A percentile compares a stretch with the other conserved stretches of the same genome.
Evolutionary conservation across 1,140 invertebrate genomes (phyloP).

Genomic region (Anoplophora glabripennis): DNA sequence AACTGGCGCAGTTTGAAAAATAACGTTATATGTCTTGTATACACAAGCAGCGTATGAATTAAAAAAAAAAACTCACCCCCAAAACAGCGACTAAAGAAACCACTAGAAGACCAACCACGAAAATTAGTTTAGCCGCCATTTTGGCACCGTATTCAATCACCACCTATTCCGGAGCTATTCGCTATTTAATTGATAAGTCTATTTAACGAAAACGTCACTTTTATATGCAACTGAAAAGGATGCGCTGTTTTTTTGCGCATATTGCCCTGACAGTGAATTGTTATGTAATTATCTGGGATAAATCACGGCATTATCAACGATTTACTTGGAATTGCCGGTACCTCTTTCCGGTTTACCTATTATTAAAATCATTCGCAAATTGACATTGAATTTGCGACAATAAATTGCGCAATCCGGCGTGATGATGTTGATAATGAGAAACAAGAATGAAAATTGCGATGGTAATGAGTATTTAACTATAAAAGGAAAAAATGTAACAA

Average conservation of each 20-base stretch:
- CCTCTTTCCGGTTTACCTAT: slow-evolving; percentile 25
- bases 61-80: background rate
- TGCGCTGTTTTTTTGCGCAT: slow-evolving; percentile 10
- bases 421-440: too few relatives aligned
- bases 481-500: too few relatives aligned
- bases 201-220: background rate
- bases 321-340: slow-evolving; percentile 25
- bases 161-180: background rate
- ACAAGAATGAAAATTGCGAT: too few relatives aligned
- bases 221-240: background rate
- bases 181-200: background rate
- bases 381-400: slow-evolving; percentile 26
- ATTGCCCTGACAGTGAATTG: slow-evolving; percentile 33
- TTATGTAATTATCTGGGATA: slow-evolving; percentile 34
- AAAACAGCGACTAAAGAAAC: background rate
- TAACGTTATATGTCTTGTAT: too few relatives aligned
- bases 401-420: too few relatives aligned
- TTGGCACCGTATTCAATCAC: background rate
- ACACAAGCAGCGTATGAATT: background rate
- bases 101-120: background rate
- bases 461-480: too few relatives aligned
- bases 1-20: too few relatives aligned
- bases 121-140: background rate
- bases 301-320: slow-evolving; percentile 22
- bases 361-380: slow-evolving; percentile 23